Conservation (phyloP, 2,888 invertebrate genomes). For the Hermaeophaga mercurialis region DNA sequence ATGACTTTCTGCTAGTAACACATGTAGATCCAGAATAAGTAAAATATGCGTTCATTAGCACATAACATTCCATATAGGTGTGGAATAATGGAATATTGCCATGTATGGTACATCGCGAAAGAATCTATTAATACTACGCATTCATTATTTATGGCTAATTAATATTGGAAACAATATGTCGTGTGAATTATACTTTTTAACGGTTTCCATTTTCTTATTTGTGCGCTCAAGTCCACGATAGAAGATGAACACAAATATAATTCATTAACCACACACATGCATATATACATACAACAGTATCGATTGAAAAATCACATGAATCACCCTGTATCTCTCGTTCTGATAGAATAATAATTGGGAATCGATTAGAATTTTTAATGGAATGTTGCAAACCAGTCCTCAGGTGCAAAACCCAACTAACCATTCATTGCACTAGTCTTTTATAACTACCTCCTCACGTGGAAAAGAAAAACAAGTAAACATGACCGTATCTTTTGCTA, state of each 20-base stretch:
- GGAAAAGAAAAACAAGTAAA: not conserved
- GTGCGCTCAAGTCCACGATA: too few species aligned
- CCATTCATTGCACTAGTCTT: conserved; percentile 2
- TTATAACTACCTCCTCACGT: conserved; percentile 3
- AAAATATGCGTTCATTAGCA: not conserved
- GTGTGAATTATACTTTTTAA: conserved; percentile 22
- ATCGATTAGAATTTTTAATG: conserved; percentile 31
- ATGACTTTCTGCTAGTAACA: too few species aligned
- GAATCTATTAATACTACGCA: not conserved
- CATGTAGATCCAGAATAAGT: not conserved
- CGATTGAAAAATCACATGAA: too few species aligned
- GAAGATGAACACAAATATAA: too few species aligned
- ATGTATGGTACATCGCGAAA: conserved; percentile 7
- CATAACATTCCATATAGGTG: not conserved
- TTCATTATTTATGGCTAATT: conserved; percentile 25
- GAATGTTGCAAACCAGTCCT: conserved; percentile 20
- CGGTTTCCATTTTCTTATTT: not conserved
- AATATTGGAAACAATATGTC: conserved; percentile 29
- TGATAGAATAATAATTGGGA: conserved; percentile 29
- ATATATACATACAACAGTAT: too few species aligned
- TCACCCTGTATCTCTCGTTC: too few species aligned
- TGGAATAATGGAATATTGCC: not conserved
- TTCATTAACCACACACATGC: too few species aligned
- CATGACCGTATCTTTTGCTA: too few species aligned
- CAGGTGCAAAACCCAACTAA: conserved; percentile 24